Evolutionary conservation across 2,113 vertebrate genomes (phyloP).

Genomic region (Tyrannus savana): DNA sequence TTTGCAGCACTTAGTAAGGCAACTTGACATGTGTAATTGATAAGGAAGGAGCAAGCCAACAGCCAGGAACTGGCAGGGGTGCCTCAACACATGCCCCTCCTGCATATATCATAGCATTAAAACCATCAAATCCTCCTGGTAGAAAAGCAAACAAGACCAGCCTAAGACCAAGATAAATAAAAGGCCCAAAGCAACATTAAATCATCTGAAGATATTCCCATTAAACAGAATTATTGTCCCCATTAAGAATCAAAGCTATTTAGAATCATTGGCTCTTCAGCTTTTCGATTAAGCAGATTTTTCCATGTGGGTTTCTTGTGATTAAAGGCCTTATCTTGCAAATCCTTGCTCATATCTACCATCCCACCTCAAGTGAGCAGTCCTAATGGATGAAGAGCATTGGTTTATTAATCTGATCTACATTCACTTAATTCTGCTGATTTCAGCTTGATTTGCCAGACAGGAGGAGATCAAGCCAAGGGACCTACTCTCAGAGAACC

Average conservation of each 20-base stretch:
- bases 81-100: not conserved
- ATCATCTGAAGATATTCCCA: slow-evolving; percentile 56
- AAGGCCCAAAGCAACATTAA: slow-evolving; percentile 47
- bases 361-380: not conserved
- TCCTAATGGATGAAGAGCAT: not conserved
- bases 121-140: not conserved
- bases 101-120: slow-evolving; percentile 2
- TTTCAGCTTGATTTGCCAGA: slow-evolving; percentile 6
- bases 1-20: not conserved
- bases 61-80: not conserved
- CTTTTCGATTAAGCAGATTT: slow-evolving; percentile 23
- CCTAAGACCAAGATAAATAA: slow-evolving; percentile 21
- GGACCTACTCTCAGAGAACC: not conserved
- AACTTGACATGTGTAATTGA: not conserved
- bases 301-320: slow-evolving; percentile 29
- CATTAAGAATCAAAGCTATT: slow-evolving; percentile 60
- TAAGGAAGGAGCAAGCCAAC: not conserved
- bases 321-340: slow-evolving; percentile 18
- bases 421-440: not conserved
- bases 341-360: not conserved
- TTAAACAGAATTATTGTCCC: slow-evolving; percentile 63
- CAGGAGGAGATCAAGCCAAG: not conserved
- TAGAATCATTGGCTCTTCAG: slow-evolving; percentile 51
- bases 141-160: slow-evolving; percentile 40
- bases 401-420: not conserved